phyloP scores from a whole-genome alignment of 2,113 vertebrate genomes.

The Ovis canadensis region DNA sequence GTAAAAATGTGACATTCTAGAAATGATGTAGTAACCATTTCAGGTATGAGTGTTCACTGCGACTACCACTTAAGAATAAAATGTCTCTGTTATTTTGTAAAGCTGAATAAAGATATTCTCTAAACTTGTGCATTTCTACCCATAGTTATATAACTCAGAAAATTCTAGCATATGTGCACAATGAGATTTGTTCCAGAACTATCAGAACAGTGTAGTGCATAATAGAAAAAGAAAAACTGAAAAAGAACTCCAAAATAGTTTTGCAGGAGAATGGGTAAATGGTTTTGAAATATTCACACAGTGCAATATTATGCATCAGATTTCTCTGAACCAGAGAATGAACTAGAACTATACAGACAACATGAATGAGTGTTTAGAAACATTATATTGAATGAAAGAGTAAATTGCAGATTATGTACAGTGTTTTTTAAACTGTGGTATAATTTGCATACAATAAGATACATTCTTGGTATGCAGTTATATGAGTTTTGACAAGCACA shows the following conservation, averaged over 20 bases:
- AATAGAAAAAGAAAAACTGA: neutral
- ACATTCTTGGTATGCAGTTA: neutral
- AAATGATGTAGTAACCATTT: neutral
- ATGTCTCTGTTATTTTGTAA: neutral
- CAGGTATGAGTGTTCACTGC: neutral
- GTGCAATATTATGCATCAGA: neutral
- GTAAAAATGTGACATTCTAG: neutral
- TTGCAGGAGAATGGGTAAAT: neutral
- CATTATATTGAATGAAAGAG: neutral
- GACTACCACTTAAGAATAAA: neutral
- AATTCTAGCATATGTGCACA: neutral
- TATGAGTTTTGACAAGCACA: neutral
- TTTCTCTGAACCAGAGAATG: neutral
- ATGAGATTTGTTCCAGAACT: neutral
- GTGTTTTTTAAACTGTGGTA: neutral
- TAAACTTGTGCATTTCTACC: neutral
- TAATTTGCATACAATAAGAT: neutral
- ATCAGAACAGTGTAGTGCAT: neutral
- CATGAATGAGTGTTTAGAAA: neutral
- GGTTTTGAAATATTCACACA: neutral
- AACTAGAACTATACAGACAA: neutral
- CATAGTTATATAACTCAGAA: neutral
- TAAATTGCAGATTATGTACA: neutral
- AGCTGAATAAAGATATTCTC: neutral
- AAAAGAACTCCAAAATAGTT: neutral